These are phyloP conservation scores for Geotrypetes seraphini DNA, from an alignment of 2,797 vertebrate species.

Conservation along the genomic window DNA sequence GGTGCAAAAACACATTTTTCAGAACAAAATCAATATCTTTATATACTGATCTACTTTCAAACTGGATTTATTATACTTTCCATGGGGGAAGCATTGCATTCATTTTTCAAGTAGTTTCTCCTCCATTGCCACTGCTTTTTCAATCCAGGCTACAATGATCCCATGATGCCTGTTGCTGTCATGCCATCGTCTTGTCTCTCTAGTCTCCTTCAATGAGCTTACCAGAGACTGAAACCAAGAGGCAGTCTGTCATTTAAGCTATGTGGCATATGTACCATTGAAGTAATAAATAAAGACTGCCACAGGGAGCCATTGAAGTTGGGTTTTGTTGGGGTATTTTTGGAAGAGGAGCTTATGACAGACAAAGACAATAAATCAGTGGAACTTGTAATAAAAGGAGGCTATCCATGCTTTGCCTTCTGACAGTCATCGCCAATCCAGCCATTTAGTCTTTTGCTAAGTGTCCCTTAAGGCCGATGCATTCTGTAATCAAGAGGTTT, in stretches of 20 bases:
- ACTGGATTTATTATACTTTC: too few species aligned
- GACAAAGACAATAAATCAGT: neutral
- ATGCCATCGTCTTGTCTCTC: too few species aligned
- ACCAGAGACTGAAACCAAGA: neutral
- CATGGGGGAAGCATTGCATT: too few species aligned
- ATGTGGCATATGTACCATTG: neutral
- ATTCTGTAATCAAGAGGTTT: slow-evolving; percentile 28
- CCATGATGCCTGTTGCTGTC: neutral
- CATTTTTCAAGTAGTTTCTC: neutral
- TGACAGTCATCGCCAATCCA: neutral
- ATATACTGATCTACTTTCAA: too few species aligned
- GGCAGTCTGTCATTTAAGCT: neutral
- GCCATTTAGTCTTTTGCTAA: neutral
- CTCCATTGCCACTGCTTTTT: accelerated
- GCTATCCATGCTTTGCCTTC: too few species aligned
- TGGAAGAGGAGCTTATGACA: neutral
- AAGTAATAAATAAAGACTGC: neutral
- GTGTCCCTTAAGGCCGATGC: slow-evolving; percentile 19
- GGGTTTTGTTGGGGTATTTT: too few species aligned
- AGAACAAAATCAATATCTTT: too few species aligned
- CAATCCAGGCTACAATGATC: neutral
- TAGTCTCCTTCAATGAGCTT: neutral
- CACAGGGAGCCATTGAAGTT: neutral
- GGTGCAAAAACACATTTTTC: too few species aligned
- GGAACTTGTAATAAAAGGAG: neutral